Evolutionary conservation across 1,140 invertebrate genomes (phyloP).

Genomic region (Drosophila pachea): DNA sequence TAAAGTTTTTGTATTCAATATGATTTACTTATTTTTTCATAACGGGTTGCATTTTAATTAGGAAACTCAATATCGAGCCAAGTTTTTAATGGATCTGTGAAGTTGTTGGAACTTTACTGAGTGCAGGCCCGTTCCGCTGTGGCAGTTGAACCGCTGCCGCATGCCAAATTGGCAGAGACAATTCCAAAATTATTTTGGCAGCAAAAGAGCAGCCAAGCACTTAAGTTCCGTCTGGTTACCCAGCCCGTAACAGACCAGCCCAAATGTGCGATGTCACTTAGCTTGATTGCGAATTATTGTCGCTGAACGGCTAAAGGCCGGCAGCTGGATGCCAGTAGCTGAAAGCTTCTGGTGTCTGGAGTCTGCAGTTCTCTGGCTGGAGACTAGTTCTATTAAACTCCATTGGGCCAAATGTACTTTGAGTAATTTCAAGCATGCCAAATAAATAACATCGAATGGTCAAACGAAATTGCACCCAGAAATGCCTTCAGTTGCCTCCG

Average conservation of each 20-base stretch:
- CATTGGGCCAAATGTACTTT: conserved; percentile 29
- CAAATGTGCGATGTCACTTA: conserved; percentile 44
- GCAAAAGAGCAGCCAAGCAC: conserved; percentile 27
- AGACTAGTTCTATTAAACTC: conserved; percentile 16
- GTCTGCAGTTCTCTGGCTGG: conserved; percentile 6
- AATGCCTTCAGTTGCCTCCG: background rate
- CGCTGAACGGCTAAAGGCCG: conserved; percentile 25
- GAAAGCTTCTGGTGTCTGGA: background rate
- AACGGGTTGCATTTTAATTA: conserved; percentile 12
- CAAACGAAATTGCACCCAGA: conserved; percentile 19
- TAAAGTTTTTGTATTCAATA: background rate
- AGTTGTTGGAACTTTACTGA: conserved; percentile 19
- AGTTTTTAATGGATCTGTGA: conserved; percentile 12
- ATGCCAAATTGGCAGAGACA: conserved; percentile 29
- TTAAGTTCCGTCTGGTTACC: conserved; percentile 23
- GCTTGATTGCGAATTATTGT: conserved; percentile 57
- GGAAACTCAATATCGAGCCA: conserved; percentile 11
- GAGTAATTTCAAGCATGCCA: conserved; percentile 32
- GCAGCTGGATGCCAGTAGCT: background rate
- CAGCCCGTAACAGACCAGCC: conserved; percentile 3
- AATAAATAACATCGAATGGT: conserved; percentile 37
- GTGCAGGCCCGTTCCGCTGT: background rate
- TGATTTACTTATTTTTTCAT: background rate
- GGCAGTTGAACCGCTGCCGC: background rate
- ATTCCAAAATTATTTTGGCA: conserved; percentile 31